Conservation (phyloP, 2,797 vertebrate species). For the Acipenser oxyrinchus region DNA sequence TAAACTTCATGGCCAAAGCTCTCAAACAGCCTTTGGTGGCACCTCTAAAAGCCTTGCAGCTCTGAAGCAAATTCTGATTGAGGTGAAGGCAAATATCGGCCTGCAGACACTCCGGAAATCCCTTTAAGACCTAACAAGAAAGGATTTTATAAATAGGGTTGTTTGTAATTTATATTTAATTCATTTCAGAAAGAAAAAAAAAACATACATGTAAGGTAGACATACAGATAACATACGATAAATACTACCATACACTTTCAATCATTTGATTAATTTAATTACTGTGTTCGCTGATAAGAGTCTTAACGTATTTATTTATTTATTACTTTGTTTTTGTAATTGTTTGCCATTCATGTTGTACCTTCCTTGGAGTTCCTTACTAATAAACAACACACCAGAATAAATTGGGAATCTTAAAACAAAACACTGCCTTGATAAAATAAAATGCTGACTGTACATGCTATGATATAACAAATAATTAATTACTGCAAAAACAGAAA, state of each 20-base stretch:
- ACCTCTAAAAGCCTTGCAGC: constrained; percentile 89
- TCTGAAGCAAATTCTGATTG: constrained; percentile 82
- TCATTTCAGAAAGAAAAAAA: background rate
- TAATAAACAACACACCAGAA: too few relatives aligned
- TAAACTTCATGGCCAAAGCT: constrained; percentile 95
- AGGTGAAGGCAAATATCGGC: constrained; percentile 98
- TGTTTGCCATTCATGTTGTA: too few relatives aligned
- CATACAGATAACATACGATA: background rate
- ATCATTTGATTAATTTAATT: background rate
- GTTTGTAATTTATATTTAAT: background rate
- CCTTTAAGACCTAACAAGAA: constrained; percentile 81
- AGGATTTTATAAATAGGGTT: too few relatives aligned
- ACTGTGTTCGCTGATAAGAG: background rate
- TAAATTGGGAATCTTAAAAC: too few relatives aligned
- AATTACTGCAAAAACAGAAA: too few relatives aligned
- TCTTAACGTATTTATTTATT: background rate
- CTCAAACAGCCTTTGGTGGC: constrained; percentile 95
- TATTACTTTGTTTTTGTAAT: too few relatives aligned
- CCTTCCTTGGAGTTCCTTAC: too few relatives aligned
- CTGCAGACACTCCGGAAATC: constrained; percentile 97
- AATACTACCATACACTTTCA: constrained; percentile 3
- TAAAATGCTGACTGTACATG: too few relatives aligned
- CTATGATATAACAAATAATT: too few relatives aligned
- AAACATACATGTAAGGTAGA: background rate
- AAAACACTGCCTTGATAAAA: too few relatives aligned